Evolutionary conservation across 2,113 vertebrate species (phyloP).

Genomic region (Salvelinus alpinus): DNA sequence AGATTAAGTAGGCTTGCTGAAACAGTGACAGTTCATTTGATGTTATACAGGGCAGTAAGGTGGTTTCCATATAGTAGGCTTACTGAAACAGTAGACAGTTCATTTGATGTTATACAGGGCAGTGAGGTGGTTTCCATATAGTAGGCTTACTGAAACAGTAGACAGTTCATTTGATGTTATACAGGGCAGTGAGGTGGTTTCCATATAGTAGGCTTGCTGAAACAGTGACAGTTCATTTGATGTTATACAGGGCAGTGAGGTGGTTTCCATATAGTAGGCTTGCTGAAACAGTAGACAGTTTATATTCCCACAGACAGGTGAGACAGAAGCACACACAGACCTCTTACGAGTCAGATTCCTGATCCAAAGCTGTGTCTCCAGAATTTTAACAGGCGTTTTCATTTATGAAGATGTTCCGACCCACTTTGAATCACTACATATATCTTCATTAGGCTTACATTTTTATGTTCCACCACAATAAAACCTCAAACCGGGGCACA

Average conservation of each 20-base stretch:
- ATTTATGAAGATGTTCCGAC: conserved; percentile 64
- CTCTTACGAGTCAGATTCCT: conserved; percentile 21
- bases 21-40: conserved; percentile 13
- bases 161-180: neutral
- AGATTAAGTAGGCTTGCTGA: neutral
- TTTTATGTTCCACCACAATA: conserved; percentile 53
- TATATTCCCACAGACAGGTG: conserved; percentile 63
- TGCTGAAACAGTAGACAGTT: conserved; percentile 34
- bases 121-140: conserved; percentile 29
- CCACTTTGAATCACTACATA: conserved; percentile 65
- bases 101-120: neutral
- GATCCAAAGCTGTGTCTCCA: conserved; percentile 33
- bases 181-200: conserved; percentile 29
- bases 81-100: conserved; percentile 11
- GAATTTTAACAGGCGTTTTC: conserved; percentile 42
- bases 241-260: neutral
- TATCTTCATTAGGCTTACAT: conserved; percentile 77
- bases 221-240: conserved; percentile 16
- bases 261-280: conserved; percentile 33
- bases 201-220: conserved; percentile 12
- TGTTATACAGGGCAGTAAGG: neutral
- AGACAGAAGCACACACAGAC: conserved; percentile 51
- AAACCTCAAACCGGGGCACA: neutral
- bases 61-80: conserved; percentile 33
- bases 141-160: conserved; percentile 34